Evolutionary conservation across 2,888 invertebrate species (phyloP).

Genomic region (Sphaerophoria taeniata): DNA sequence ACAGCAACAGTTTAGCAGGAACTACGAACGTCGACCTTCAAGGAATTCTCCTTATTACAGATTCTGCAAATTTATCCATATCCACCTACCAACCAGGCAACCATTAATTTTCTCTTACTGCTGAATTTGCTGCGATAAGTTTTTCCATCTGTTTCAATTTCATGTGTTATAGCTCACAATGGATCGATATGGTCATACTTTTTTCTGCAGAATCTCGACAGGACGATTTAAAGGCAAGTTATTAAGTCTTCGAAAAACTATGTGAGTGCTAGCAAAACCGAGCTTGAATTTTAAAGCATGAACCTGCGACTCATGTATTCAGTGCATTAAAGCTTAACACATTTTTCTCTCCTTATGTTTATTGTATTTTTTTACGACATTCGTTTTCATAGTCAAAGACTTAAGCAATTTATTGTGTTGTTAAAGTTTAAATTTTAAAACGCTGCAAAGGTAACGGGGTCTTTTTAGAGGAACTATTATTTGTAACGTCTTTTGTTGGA

Average conservation of each 20-base stretch:
- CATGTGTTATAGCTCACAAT: conserved; percentile 27
- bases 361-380: too few species aligned
- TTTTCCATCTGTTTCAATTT: conserved; percentile 44
- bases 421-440: neutral
- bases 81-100: conserved; percentile 26
- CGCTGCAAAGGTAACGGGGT: neutral
- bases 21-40: conserved; percentile 34
- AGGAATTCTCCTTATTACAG: conserved; percentile 6
- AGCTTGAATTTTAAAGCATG: too few species aligned
- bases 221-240: neutral
- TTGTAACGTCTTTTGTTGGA: neutral
- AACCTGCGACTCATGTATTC: too few species aligned
- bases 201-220: neutral
- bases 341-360: too few species aligned
- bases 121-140: conserved; percentile 52
- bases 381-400: conserved; percentile 17
- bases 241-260: conserved; percentile 43
- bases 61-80: conserved; percentile 27
- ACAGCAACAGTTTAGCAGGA: conserved; percentile 49
- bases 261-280: neutral
- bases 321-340: too few species aligned
- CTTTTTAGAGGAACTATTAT: neutral
- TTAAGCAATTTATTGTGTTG: conserved; percentile 18
- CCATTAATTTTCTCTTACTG: conserved; percentile 13
- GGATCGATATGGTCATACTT: conserved; percentile 22